These are phyloP conservation scores for Drosophila phalerata DNA, from an alignment of 2,888 invertebrate genomes.

Conservation along the genomic window DNA sequence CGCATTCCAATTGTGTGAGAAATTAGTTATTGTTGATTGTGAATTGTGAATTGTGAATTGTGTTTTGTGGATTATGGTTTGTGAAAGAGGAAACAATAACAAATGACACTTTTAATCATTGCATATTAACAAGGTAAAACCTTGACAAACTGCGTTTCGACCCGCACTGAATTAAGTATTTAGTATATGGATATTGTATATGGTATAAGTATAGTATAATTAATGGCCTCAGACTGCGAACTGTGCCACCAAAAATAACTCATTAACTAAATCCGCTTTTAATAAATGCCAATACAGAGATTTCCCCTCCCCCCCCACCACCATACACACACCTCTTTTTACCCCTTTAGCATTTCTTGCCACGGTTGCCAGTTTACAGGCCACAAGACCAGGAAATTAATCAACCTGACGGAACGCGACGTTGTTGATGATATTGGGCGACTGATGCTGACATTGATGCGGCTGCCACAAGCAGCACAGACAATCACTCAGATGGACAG, in stretches of 20 bases:
- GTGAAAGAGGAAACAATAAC: slow-evolving; percentile 55
- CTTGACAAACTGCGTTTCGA: slow-evolving; percentile 49
- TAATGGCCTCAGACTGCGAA: slow-evolving; percentile 68
- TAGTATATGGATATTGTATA: slow-evolving; percentile 10
- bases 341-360: slow-evolving; percentile 18
- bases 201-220: slow-evolving; percentile 57
- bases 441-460: slow-evolving; percentile 81
- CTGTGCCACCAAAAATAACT: slow-evolving; percentile 75
- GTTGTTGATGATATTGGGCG: slow-evolving; percentile 82
- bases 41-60: background rate
- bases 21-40: slow-evolving; percentile 4
- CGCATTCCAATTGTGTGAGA: slow-evolving; percentile 15
- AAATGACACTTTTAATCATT: slow-evolving; percentile 81
- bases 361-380: slow-evolving; percentile 46
- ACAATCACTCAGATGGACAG: slow-evolving; percentile 69
- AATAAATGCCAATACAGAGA: slow-evolving; percentile 73
- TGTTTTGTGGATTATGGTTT: slow-evolving; percentile 17
- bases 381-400: slow-evolving; percentile 75
- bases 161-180: slow-evolving; percentile 54
- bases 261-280: slow-evolving; percentile 83
- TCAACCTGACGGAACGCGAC: slow-evolving; percentile 79
- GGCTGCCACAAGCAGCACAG: slow-evolving; percentile 71
- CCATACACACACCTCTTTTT: background rate
- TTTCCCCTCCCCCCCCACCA: background rate
- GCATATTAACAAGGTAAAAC: slow-evolving; percentile 74